phyloP scores from a whole-genome alignment of 1,140 invertebrate genomes.

The Neodiprion lecontei region DNA sequence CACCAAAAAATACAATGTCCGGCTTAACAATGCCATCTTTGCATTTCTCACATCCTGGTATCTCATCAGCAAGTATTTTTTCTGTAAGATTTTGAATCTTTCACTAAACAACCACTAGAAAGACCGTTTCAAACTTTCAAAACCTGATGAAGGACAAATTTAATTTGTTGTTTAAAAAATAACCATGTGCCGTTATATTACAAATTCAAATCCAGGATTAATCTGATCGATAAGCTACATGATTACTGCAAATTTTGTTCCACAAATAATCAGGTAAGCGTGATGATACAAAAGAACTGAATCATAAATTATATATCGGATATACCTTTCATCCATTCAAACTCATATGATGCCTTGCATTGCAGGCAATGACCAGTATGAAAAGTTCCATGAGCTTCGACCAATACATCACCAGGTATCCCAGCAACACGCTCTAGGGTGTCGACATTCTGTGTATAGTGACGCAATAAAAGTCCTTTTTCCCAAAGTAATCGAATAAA shows the following conservation, averaged over 20 bases:
- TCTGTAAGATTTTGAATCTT: conserved; percentile 61
- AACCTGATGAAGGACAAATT: not conserved
- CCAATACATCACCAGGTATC: conserved; percentile 83
- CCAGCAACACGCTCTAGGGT: conserved; percentile 88
- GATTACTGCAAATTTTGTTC: not conserved
- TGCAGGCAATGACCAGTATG: conserved; percentile 85
- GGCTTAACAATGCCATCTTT: conserved; percentile 85
- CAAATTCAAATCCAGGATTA: conserved; percentile 21
- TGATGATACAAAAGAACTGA: not conserved
- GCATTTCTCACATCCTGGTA: conserved; percentile 80
- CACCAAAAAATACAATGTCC: conserved; percentile 95
- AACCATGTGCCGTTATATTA: not conserved
- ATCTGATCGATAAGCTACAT: not conserved
- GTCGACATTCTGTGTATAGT: conserved; percentile 96
- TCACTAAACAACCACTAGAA: not conserved
- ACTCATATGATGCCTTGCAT: conserved; percentile 76
- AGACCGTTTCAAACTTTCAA: not conserved
- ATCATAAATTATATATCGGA: conserved; percentile 18
- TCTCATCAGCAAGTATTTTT: conserved; percentile 73
- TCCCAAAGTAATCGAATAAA: conserved; percentile 83
- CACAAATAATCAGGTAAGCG: not conserved
- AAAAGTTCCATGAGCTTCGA: conserved; percentile 95
- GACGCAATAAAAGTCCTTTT: conserved; percentile 80
- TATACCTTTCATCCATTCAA: conserved; percentile 84
- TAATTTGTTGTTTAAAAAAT: not conserved